phyloP scores from a whole-genome alignment of 2,888 invertebrate genomes.

The Meloe dianella region DNA sequence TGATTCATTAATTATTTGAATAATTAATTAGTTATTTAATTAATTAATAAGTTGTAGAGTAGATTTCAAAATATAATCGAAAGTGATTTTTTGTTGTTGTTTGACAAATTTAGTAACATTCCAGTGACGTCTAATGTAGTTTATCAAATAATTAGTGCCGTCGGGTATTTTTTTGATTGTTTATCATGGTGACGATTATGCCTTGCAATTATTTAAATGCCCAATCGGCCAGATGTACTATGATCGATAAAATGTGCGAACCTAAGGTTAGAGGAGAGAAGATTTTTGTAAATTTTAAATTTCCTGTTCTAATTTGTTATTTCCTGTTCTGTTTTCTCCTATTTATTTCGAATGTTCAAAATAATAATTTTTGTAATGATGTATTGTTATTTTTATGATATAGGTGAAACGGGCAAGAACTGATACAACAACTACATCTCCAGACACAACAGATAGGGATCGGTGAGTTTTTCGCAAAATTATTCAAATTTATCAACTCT shows the following conservation, averaged over 20 bases:
- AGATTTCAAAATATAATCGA: neutral
- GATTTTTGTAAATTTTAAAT: constrained; percentile 19
- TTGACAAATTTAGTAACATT: neutral
- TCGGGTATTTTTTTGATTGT: constrained; percentile 63
- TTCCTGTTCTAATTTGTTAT: constrained; percentile 16
- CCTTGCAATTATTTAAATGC: constrained; percentile 70
- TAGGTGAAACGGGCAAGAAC: constrained; percentile 76
- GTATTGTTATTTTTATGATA: too few species aligned
- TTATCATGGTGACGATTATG: constrained; percentile 70
- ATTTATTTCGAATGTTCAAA: neutral
- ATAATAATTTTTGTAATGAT: too few species aligned
- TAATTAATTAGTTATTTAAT: too few species aligned
- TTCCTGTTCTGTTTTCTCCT: neutral
- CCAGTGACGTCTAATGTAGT: constrained; percentile 10
- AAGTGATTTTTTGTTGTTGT: neutral
- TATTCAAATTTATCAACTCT: neutral
- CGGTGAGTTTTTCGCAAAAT: constrained; percentile 62
- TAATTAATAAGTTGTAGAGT: too few species aligned
- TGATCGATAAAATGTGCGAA: constrained; percentile 60
- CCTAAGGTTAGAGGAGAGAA: constrained; percentile 50
- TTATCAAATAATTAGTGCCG: constrained; percentile 33
- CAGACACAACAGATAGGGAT: constrained; percentile 70
- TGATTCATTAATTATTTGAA: neutral
- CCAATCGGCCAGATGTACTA: constrained; percentile 61
- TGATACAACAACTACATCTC: constrained; percentile 64